Evolutionary conservation across 2,797 vertebrate genomes (phyloP).

Genomic region (Cossypha dichroa): DNA sequence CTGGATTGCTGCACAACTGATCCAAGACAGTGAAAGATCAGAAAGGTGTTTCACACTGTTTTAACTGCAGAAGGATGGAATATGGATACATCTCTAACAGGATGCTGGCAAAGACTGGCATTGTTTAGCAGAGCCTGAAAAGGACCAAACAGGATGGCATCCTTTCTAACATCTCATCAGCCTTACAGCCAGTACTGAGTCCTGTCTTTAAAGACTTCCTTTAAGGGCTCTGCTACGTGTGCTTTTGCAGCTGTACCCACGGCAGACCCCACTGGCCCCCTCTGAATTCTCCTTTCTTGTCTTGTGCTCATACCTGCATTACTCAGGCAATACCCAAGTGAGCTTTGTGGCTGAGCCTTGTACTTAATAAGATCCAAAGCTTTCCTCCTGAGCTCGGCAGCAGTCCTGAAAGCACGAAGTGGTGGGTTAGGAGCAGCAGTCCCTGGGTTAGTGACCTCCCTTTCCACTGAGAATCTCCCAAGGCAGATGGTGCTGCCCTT

Average conservation of each 20-base stretch:
- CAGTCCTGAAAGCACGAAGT: background rate
- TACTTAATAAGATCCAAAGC: background rate
- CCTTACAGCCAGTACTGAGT: background rate
- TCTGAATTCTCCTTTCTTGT: background rate
- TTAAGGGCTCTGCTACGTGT: background rate
- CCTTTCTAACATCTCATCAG: background rate
- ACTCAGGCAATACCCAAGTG: background rate
- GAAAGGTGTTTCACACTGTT: background rate
- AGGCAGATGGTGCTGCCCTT: background rate
- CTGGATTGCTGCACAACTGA: background rate
- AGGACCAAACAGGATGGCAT: background rate
- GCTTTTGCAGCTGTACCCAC: background rate
- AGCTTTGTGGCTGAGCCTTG: background rate
- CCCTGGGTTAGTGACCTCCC: fast-evolving
- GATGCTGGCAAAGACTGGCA: background rate
- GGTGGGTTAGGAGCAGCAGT: background rate
- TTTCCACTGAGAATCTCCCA: background rate
- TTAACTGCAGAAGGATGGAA: background rate
- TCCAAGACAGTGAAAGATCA: background rate
- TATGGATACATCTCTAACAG: fast-evolving
- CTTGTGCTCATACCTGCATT: background rate
- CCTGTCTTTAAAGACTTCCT: background rate
- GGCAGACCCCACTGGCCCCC: background rate
- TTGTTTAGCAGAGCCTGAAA: background rate
- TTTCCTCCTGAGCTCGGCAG: background rate